phyloP scores from a whole-genome alignment of 2,113 vertebrate species.

The Oncorhynchus tshawytscha region DNA sequence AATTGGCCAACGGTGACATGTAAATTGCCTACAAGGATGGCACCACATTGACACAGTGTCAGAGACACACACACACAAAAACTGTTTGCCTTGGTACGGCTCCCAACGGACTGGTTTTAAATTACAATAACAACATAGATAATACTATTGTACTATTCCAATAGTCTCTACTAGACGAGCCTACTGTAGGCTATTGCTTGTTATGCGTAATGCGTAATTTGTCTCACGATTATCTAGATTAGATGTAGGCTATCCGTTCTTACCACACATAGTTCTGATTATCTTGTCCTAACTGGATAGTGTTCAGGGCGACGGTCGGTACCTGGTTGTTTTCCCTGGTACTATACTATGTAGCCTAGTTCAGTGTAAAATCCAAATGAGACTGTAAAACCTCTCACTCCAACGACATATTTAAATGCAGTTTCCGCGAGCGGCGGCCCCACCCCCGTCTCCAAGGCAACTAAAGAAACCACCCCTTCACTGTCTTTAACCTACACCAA shows the following conservation, averaged over 20 bases:
- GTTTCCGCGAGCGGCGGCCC: constrained; percentile 40
- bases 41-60: too few relatives aligned
- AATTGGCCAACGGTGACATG: neutral
- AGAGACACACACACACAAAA: too few relatives aligned
- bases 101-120: too few relatives aligned
- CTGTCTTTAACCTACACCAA: too few relatives aligned
- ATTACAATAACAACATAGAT: too few relatives aligned
- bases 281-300: neutral
- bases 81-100: too few relatives aligned
- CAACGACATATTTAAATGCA: constrained; percentile 47
- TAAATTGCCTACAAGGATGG: constrained; percentile 4
- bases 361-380: constrained; percentile 17
- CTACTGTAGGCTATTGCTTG: too few relatives aligned
- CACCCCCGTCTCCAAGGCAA: constrained; percentile 41
- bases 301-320: neutral
- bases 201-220: too few relatives aligned
- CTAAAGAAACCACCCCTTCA: constrained; percentile 1
- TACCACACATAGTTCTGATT: constrained; percentile 66
- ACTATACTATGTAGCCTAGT: too few relatives aligned
- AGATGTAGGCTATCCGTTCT: constrained; percentile 17
- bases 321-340: neutral
- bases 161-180: too few relatives aligned
- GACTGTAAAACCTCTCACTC: constrained; percentile 20
- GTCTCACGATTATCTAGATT: too few relatives aligned
- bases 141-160: too few relatives aligned